A percentile compares a stretch with the other conserved stretches of the same genome.
Conservation (phyloP, 2,888 invertebrate genomes). For the Drosophila anomalata region DNA sequence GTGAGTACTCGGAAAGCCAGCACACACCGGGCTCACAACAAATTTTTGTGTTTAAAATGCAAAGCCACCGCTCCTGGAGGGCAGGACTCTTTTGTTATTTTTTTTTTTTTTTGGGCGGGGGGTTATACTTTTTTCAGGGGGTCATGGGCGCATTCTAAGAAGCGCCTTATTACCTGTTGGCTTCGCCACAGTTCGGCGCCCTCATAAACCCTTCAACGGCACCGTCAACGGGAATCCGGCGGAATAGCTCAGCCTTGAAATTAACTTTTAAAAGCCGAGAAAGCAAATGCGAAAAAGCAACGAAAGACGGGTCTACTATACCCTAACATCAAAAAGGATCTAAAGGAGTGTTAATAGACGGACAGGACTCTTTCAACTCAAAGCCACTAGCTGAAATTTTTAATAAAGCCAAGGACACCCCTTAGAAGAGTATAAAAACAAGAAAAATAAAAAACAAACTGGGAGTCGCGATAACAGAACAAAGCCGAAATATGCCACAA, state of each 20-base stretch:
- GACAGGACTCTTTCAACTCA: too few species aligned
- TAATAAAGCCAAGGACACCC: not conserved
- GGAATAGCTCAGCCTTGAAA: constrained; percentile 78
- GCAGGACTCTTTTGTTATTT: not conserved
- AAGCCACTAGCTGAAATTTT: not conserved
- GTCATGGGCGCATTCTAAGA: constrained; percentile 9
- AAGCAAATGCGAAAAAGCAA: constrained; percentile 40
- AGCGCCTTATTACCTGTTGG: constrained; percentile 63
- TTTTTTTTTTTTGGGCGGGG: not conserved
- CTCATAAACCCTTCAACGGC: constrained; percentile 61
- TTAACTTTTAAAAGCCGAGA: constrained; percentile 66
- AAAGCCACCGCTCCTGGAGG: constrained; percentile 41
- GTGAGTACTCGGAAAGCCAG: constrained; percentile 14
- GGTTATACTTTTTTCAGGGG: not conserved
- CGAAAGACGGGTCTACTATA: not conserved
- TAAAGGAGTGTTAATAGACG: too few species aligned
- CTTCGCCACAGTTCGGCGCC: constrained; percentile 53
- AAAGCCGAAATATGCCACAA: constrained; percentile 41
- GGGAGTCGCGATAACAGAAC: constrained; percentile 19
- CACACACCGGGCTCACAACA: constrained; percentile 46
- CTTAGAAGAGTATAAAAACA: not conserved
- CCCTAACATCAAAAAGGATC: not conserved
- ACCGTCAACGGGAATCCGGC: constrained; percentile 1
- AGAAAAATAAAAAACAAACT: constrained; percentile 11
- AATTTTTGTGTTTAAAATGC: constrained; percentile 67